Evolutionary conservation across 1,140 invertebrate species (phyloP).

Genomic region (Lasioglossum baleicum): DNA sequence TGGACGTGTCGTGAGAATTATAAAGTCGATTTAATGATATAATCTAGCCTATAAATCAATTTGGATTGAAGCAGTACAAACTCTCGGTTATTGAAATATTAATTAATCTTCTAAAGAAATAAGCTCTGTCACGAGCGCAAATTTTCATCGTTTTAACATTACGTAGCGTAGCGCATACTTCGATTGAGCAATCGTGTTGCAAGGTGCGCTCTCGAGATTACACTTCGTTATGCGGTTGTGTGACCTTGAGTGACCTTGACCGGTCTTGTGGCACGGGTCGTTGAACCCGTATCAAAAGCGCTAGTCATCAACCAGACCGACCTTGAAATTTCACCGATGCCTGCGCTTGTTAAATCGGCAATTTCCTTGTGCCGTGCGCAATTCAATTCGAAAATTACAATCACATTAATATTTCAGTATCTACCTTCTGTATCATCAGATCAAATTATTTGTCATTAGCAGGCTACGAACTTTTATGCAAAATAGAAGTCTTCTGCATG

Average conservation of each 20-base stretch:
- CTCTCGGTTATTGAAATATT: background rate
- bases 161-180: background rate
- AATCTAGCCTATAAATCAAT: background rate
- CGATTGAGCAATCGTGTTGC: background rate
- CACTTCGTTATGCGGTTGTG: background rate
- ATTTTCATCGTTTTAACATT: background rate
- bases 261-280: conserved; percentile 25
- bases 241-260: conserved; percentile 25
- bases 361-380: background rate
- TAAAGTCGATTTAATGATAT: no score
- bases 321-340: background rate
- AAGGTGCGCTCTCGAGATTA: background rate
- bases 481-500: no score
- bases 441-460: background rate
- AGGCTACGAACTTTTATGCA: no score
- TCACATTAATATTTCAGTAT: no score
- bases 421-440: background rate
- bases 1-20: no score
- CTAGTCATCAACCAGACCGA: background rate
- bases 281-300: conserved; percentile 15
- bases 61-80: no score
- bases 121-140: background rate
- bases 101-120: background rate
- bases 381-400: background rate
- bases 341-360: background rate